Evolutionary conservation across 1,140 invertebrate genomes (phyloP).

Genomic region (Doryteuthis pealeii): DNA sequence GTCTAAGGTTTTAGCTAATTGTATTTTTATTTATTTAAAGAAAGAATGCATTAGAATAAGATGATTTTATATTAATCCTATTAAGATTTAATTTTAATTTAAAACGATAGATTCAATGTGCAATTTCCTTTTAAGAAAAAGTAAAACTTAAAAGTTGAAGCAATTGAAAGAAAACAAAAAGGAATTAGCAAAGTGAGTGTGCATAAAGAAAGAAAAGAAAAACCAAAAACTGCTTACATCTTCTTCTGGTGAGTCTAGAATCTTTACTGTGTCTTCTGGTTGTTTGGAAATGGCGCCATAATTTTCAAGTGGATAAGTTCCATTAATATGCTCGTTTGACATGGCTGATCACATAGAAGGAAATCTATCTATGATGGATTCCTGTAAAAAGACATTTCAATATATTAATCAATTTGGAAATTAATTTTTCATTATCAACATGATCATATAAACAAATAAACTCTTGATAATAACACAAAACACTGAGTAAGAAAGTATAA

Average conservation of each 20-base stretch:
- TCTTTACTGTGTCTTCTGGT: slow-evolving; percentile 27
- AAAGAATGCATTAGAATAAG: no score
- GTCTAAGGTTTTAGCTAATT: no score
- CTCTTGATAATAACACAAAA: not conserved
- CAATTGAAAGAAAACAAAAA: not conserved
- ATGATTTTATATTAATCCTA: no score
- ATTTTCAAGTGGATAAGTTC: slow-evolving; percentile 26
- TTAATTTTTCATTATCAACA: not conserved
- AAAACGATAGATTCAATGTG: no score
- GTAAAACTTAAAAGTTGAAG: no score
- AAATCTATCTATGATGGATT: not conserved
- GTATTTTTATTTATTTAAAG: no score
- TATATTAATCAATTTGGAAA: slow-evolving; percentile 4
- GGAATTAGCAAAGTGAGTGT: not conserved
- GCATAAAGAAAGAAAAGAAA: slow-evolving; percentile 9
- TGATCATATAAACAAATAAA: not conserved
- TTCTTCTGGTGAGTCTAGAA: slow-evolving; percentile 25
- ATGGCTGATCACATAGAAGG: not conserved
- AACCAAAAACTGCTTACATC: slow-evolving; percentile 13
- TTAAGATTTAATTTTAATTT: no score
- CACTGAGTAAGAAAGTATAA: not conserved
- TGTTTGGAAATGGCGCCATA: slow-evolving; percentile 28
- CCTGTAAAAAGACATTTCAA: not conserved
- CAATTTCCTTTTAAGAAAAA: no score
- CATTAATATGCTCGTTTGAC: slow-evolving; percentile 28